These are phyloP conservation scores for Bruchidius siliquastri DNA, from an alignment of 2,888 invertebrate species.

Conservation along the genomic window DNA sequence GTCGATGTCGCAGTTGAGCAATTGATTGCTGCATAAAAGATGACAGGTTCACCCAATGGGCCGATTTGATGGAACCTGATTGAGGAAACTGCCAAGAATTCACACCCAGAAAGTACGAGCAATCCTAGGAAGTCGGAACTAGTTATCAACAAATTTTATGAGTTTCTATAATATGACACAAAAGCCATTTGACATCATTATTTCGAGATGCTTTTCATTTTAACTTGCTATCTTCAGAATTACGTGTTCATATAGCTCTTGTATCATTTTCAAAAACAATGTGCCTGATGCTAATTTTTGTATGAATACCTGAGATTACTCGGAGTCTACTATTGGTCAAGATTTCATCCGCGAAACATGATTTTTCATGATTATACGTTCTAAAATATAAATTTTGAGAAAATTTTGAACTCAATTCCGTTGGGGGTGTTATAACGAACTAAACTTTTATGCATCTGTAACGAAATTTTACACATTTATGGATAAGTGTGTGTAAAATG, in stretches of 20 bases:
- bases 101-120: slow-evolving; percentile 19
- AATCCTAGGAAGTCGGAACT: not conserved
- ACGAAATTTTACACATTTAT: slow-evolving; percentile 29
- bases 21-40: slow-evolving; percentile 29
- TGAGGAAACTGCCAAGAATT: slow-evolving; percentile 30
- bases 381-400: not conserved
- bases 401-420: not conserved
- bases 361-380: not conserved
- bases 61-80: slow-evolving; percentile 14
- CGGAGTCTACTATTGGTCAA: not conserved
- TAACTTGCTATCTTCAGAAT: not conserved
- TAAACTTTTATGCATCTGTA: slow-evolving; percentile 29
- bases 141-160: not conserved
- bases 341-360: not conserved
- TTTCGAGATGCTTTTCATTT: not conserved
- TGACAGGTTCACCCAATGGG: slow-evolving; percentile 24
- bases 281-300: not conserved
- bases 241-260: not conserved
- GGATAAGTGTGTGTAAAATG: slow-evolving; percentile 27
- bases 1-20: slow-evolving; percentile 29
- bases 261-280: not conserved
- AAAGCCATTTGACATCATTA: not conserved
- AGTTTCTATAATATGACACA: not conserved
- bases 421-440: slow-evolving; percentile 20
- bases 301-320: not conserved